Base-by-base conservation (phyloP, 2,797 vertebrate species). In the Sebastiscus albofasciatus region DNA sequence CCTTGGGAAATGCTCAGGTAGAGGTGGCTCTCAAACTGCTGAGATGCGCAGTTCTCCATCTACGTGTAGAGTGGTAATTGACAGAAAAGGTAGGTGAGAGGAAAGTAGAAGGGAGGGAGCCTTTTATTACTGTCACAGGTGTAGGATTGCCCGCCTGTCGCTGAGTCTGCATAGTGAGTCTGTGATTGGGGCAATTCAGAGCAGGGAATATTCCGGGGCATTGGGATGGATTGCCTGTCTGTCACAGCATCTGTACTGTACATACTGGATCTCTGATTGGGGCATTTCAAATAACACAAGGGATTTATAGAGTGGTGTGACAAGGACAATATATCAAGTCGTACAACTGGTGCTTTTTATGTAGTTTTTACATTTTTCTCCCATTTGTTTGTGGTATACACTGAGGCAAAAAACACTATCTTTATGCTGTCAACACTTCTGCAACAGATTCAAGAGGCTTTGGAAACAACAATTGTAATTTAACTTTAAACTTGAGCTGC, bases 81-180 rank as follows among this genome's bases (percentile, higher is more conserved):
- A 92, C 93, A 93, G 88, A 72, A 89, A 86, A 88, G 67, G 81
- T 55, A 78, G 75, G 79, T 87, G 76, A 83, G 86, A 89, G 72
- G 61, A 86, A 86, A 82, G 73, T 64, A 67, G 81, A 68, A 80
- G 64, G 62, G 56, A 89, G 75, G 77, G 64, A 77, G 75, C 78
- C 72, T 87, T 92, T 90, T 80, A 89, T 90, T 86, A 87, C 77
- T 90, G 87, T 90, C 85, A 78, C 88, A 93, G 90, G 91, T 93
- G 87, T 87, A 29, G 77, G 62, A 80, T 83, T 87, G 84, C 79
- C 39, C 2, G 79, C 49, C 81, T 75, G 88, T 84, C 56, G 85
- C 87, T 87, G 85, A 91, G 82, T 92, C 82, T 88, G 91, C 90
- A 90, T 75, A 71, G 75, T 81, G 75, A 66, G 36, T 61, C 77